A percentile compares a stretch with the other conserved stretches of the same genome.
phyloP scores from a whole-genome alignment of 2,797 vertebrate species.

The Gadopsis bispinosus region DNA sequence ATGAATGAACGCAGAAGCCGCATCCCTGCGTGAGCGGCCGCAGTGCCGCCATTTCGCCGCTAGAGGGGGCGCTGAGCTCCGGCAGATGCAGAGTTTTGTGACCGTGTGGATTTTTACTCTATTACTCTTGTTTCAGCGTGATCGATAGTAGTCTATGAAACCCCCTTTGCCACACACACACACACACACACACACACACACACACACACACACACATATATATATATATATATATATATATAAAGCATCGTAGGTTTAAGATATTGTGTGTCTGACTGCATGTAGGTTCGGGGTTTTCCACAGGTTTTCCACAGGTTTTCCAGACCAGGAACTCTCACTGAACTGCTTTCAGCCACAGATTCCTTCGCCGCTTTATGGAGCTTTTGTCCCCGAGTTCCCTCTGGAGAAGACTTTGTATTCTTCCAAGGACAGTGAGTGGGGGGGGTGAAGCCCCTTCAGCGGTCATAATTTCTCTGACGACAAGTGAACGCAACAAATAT shows the following conservation, averaged over 20 bases:
- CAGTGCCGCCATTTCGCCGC: conserved; percentile 25
- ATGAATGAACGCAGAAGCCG: background rate
- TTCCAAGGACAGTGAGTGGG: background rate
- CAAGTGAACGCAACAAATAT: conserved; percentile 29
- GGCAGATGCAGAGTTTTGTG: background rate
- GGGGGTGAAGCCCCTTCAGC: background rate
- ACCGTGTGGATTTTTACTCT: background rate
- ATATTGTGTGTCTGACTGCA: background rate
- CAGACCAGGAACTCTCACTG: background rate
- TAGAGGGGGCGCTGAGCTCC: conserved; percentile 71
- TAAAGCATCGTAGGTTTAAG: background rate
- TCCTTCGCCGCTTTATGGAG: background rate
- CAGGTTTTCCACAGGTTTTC: background rate
- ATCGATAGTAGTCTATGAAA: too few species aligned
- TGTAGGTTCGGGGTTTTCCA: background rate
- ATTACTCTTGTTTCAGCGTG: background rate
- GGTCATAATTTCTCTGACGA: conserved; percentile 16
- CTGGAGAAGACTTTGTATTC: background rate
- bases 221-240: too few species aligned
- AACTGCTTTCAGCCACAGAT: background rate
- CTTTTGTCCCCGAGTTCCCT: background rate
- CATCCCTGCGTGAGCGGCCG: too few species aligned
- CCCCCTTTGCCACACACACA: too few species aligned
- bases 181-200: too few species aligned
- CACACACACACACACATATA: too few species aligned